phyloP scores from a whole-genome alignment of 2,113 vertebrate species.

The Oostethus manadensis region DNA sequence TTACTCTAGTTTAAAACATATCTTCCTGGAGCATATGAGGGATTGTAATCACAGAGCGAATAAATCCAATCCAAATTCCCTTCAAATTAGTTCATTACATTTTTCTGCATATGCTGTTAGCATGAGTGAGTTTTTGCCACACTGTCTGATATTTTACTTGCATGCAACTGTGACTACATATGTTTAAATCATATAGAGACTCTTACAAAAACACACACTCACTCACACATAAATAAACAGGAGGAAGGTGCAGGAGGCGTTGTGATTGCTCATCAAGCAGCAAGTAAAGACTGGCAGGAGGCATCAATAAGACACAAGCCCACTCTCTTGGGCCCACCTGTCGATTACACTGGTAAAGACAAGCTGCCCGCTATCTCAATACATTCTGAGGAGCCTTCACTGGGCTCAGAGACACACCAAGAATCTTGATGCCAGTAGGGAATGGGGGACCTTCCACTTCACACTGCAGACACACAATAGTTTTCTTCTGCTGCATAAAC shows the following conservation, averaged over 20 bases:
- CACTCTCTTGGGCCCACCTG: slow-evolving; percentile 61
- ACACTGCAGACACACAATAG: slow-evolving; percentile 29
- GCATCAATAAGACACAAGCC: slow-evolving; percentile 49
- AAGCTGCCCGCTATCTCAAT: slow-evolving; percentile 54
- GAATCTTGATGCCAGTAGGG: slow-evolving; percentile 60
- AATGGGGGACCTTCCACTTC: slow-evolving; percentile 52
- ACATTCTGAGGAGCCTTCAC: slow-evolving; percentile 51
- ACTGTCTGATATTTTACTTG: neutral
- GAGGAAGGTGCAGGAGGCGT: slow-evolving; percentile 29
- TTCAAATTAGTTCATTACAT: neutral
- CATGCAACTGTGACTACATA: neutral
- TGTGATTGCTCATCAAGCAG: slow-evolving; percentile 56
- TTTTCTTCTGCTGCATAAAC: slow-evolving; percentile 51
- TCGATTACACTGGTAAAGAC: slow-evolving; percentile 64
- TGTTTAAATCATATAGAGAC: neutral
- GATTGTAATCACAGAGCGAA: too few species aligned
- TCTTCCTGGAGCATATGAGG: too few species aligned
- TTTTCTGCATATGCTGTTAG: neutral
- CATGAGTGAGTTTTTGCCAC: neutral
- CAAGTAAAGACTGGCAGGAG: slow-evolving; percentile 33
- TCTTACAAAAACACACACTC: neutral
- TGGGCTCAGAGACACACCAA: slow-evolving; percentile 46
- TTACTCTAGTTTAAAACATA: too few species aligned
- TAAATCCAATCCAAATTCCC: neutral
- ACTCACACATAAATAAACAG: slow-evolving; percentile 21